Base-by-base conservation (phyloP, 2,113 vertebrate species). In the Syngnathus floridae region DNA sequence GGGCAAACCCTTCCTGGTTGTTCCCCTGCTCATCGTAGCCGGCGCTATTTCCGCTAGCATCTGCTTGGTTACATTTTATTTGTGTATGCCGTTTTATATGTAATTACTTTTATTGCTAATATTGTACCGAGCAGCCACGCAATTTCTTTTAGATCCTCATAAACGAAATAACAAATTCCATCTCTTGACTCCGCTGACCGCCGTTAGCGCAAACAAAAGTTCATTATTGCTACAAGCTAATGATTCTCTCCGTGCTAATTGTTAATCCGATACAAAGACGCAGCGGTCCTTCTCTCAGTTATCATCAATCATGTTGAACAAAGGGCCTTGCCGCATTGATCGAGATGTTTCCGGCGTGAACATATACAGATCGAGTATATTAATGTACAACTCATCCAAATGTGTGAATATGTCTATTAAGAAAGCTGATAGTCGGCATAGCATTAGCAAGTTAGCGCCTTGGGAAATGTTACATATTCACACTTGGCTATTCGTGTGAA, bases 231-330 rank as follows among this genome's bases (percentile, higher is more conserved):
- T 78, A 77, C 81, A 66, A 74, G 78, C 58, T 81, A 82, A 87
- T 89, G 76, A 84, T 82, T 73, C 76, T 66, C 75, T 40, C 48
- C 74, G 73, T 73, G 74, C 83, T 80, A 87, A 90, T 87, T 84
- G 76, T 74, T 60, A 84, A 76, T 87, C 69, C 74, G 74, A 88
- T 83, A 83, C 66, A 75, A 83, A 81, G 43, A 46, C 14, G 43
- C 43, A 45, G 12, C 5, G 43, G 43, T 13, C 43, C 43, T 45
- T 16, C 69, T 48, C 19, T 11, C 64, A 73, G 71, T 86, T 87
- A 78, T 46, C 12, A 76, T 86, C 83, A 81, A 72, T 82, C 76
- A 72, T 57, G 70, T 57, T 48, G 61, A 58, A 51, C 17, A 46
- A 46, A 5, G 7, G 5, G 67, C 54, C 17, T 41, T 69, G 79